Evolutionary conservation across 37 sponge, comb jelly and placozoan genomes (phyloP).

Genomic region (Haliclona indistincta): DNA sequence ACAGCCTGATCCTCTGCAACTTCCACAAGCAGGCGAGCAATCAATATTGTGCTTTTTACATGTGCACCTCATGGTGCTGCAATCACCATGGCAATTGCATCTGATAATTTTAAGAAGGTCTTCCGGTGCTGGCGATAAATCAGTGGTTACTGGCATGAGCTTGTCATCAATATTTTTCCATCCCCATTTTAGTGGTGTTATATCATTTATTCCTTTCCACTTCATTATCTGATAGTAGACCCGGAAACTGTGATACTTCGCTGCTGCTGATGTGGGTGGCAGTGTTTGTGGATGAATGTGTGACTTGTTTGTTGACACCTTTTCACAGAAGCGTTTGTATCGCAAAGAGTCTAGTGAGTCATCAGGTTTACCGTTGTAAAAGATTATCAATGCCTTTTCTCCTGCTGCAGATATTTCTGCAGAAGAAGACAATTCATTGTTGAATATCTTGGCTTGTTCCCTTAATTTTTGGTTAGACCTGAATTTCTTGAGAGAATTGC

Average conservation of each 20-base stretch:
- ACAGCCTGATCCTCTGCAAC: slow-evolving; percentile 25
- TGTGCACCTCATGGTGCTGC: slow-evolving; percentile 30
- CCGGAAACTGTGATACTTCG: slow-evolving; percentile 1
- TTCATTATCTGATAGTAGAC: background rate
- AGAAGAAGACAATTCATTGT: background rate
- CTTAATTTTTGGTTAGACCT: background rate
- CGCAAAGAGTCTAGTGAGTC: slow-evolving; percentile 21
- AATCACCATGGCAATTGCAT: slow-evolving; percentile 22
- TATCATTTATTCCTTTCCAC: too few relatives aligned
- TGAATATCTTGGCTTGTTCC: background rate
- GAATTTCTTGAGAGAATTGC: slow-evolving; percentile 10
- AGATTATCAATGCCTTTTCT: slow-evolving; percentile 19
- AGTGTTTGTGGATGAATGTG: slow-evolving; percentile 29
- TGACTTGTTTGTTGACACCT: slow-evolving; percentile 18
- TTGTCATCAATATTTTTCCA: background rate
- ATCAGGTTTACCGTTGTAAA: slow-evolving; percentile 10
- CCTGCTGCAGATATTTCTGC: too few relatives aligned
- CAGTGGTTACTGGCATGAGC: background rate
- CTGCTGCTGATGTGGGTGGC: too few relatives aligned
- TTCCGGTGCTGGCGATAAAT: background rate
- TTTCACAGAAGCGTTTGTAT: slow-evolving; percentile 22
- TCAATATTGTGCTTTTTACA: slow-evolving; percentile 28
- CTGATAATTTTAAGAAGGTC: slow-evolving; percentile 12
- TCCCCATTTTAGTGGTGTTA: background rate
- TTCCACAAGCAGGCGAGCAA: slow-evolving; percentile 29